These are phyloP conservation scores for Drosophila setifemur DNA, from an alignment of 1,140 invertebrate genomes.

Conservation along the genomic window DNA sequence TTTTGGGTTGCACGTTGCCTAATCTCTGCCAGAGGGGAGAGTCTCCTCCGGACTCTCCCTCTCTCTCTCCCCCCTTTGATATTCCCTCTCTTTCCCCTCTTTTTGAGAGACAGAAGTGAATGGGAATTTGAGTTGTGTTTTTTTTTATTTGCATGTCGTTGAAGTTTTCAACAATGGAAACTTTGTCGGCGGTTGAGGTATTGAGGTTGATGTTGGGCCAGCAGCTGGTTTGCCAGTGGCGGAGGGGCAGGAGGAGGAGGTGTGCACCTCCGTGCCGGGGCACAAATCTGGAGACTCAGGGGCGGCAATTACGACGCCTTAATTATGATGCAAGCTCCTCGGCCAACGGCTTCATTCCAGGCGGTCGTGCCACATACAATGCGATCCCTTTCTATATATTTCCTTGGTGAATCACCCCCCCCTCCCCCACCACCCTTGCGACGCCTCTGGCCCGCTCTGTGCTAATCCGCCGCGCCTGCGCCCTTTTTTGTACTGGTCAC, in stretches of 20 bases:
- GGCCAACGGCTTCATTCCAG: conserved; percentile 69
- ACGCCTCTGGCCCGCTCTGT: background rate
- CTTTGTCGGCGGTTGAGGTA: conserved; percentile 41
- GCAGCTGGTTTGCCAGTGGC: conserved; percentile 3
- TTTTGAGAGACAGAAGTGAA: too few species aligned
- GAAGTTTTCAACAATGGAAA: conserved; percentile 37
- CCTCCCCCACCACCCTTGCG: background rate
- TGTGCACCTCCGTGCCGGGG: conserved; percentile 57
- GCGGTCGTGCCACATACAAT: conserved; percentile 63
- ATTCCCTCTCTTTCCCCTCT: background rate
- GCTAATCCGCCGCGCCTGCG: conserved; percentile 61
- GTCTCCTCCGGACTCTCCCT: background rate
- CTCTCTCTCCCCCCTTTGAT: background rate
- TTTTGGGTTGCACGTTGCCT: conserved; percentile 24
- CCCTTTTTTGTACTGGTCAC: conserved; percentile 62
- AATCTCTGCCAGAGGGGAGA: conserved; percentile 51
- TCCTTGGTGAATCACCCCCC: background rate
- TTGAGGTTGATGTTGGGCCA: conserved; percentile 27
- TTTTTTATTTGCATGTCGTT: conserved; percentile 32
- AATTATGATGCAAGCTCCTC: conserved; percentile 52
- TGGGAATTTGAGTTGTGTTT: background rate
- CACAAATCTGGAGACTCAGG: conserved; percentile 68
- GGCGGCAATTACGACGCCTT: conserved; percentile 52
- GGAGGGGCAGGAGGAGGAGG: background rate
- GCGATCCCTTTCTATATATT: background rate